Evolutionary conservation across 2,888 invertebrate species (phyloP), one percentile per base, ranked within the genome.

Genomic region (Oegoconia quadripuncta): DNA sequence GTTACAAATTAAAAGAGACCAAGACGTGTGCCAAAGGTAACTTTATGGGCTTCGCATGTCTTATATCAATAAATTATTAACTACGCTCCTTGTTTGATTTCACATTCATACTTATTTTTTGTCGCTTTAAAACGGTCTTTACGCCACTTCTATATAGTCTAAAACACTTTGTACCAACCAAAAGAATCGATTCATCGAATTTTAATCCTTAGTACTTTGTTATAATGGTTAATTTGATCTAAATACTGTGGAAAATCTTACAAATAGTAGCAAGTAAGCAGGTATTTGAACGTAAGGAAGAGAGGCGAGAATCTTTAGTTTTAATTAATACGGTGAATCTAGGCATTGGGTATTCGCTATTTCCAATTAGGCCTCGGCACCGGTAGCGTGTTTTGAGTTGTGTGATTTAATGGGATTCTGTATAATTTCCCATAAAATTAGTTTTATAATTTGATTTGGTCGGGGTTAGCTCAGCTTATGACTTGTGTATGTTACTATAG

Each of bases 1-100:
- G 75, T 74, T 78, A 84, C 86, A 86, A 86, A 86, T 84, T 84
- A 84, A 80, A 84, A 80, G 81, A 72, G 79, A 76, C 74, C 78
- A 68, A 74, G 75, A 82, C 82, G 76, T 78, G 78, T 82, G 83
- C 82, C 83, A 81, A 84, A 80, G 76, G 74, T 74, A 79, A 80
- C 83, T 86, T 86, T 86, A 87, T 84, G 86, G 86, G 78, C 82
- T 81, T 86, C 66, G 87, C 87, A 86, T 87, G 87, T 86, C 78
- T 83, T 83, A 84, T 81, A 84, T 84, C 84, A 84, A 87, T 87
- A 87, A 87, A 87, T 87, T 86, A 86, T 87, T 83, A 79, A 80
- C 80, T 74, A 79, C 81, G 75, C 77, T 79, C 74, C 81, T 77
- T 83, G 76, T 82, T 84, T 84, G 80, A 82, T 81, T 82, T 71